Evolutionary conservation across 2,113 vertebrate species (phyloP), one percentile per base, ranked within the genome.

Genomic region (Passer montanus): DNA sequence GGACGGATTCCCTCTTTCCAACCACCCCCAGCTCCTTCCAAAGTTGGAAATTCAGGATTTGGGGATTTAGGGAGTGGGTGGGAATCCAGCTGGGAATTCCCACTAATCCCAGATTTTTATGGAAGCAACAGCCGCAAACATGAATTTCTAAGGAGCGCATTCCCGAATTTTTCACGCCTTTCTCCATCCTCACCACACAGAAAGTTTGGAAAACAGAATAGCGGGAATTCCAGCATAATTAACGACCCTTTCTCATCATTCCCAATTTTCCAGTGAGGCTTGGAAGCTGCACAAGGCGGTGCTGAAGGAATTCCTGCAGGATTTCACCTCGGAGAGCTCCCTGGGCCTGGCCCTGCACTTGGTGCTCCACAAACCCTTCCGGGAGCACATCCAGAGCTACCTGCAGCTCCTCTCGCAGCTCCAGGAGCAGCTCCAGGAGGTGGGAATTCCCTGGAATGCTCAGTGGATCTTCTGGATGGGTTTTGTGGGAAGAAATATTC

Each of bases 391-490:
- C 78, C 78, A 4, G 52, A 16, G 52, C 28, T 15, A 12, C 50
- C 52, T 47, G 16, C 13, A 3, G 52, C 21, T 81, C 52, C 78
- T 68, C 8, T 1, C 8, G 2, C 43, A 6, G 43, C 78, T 81
- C 78, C 78, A 13, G 22, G 60, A 28, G 31, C 63, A 26, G 8
- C 77, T 80, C 63, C 63, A 10, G 5, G 3, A 81, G 78, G 78
- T 81, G 52, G 52, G 63, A 26, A 46, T 31, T 4, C 37, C 13
- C 24, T 6, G 62, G 50, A 30, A 44, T 39, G 27, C 16, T 1
- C 8, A 2, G 11, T 3, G 58, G 3, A 37, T 33, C 44, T 0
- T 12, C 12, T 3, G 1, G 4, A 13, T 12, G 0, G 11, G 13
- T 7, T 22, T 8, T 3, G 19, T 3, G 60, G 49, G 20, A 15